Base-by-base conservation (phyloP, 2,113 vertebrate species). In the Myanophis thanlyinensis region DNA sequence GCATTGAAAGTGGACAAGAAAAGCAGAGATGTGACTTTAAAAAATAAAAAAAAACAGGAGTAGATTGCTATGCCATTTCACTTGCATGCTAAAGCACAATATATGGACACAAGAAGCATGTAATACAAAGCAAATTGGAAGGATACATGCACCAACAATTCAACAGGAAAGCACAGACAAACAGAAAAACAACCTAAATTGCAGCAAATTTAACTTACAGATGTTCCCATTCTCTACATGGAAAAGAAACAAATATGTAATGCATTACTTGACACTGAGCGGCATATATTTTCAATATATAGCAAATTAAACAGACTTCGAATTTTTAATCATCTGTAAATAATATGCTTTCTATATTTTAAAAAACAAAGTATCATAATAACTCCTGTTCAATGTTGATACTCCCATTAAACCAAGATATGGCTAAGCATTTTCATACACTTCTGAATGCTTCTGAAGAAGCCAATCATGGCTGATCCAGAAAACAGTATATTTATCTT, bases 181-280 rank as follows among this genome's bases (percentile, higher is more conserved):
- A 40, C 30, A 94, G 3, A 47, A 93, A 93, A 47, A 27, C 40
- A 54, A 25, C 44, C 92, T 87, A 95, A 94, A 35, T 62, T 10
- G 93, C 90, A 52, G 40, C 3, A 97, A 95, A 98, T 95, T 94
- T 94, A 84, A 99, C 99, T 99, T 99, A 99, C 99, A 99, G 98
- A 96, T 95, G 98, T 98, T 98, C 99, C 99, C 99, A 99, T 97
- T 99, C 99, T 98, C 99, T 99, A 98, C 92, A 97, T 95, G 94
- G 97, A 97, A 97, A 94, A 97, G 96, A 97, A 97, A 98, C 98
- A 98, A 97, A 98, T 91, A 98, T 20, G 4, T 2, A 95, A 86
- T 52, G 48, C 1, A 94, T 95, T 92, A 96, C 27, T 52, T 52
- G 27, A 87, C 52, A 46, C 9, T 27, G 89, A 91, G 27, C 89